A percentile compares a stretch with the other conserved stretches of the same genome.
Conservation (phyloP, 2,113 vertebrate genomes). For the Halcyon senegalensis region DNA sequence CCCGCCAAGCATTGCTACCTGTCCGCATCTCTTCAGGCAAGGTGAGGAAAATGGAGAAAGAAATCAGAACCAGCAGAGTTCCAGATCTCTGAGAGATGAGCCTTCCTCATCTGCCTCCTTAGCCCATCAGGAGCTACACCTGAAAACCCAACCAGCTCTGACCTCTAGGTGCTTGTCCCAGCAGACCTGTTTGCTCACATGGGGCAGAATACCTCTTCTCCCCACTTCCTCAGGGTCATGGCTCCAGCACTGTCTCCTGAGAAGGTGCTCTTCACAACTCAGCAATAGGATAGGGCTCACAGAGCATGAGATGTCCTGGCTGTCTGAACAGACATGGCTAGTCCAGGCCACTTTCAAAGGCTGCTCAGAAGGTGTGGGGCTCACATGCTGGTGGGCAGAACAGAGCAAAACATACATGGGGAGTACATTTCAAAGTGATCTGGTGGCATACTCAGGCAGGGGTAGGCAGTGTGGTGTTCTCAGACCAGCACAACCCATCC, state of each 20-base stretch:
- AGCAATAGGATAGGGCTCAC: rapidly evolving
- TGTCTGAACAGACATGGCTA: rapidly evolving
- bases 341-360: not conserved
- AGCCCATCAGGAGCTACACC: rapidly evolving
- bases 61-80: not conserved
- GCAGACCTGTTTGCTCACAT: not conserved
- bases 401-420: not conserved
- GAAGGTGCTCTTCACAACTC: not conserved
- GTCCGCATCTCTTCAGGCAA: not conserved
- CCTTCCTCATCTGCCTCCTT: not conserved
- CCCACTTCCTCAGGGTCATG: not conserved
- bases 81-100: not conserved
- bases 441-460: not conserved
- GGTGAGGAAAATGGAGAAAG: not conserved
- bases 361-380: not conserved
- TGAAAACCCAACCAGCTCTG: not conserved
- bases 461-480: not conserved
- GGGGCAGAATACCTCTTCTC: not conserved
- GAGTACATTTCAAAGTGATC: not conserved
- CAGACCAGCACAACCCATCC: not conserved
- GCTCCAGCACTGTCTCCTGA: not conserved
- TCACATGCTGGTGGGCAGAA: not conserved
- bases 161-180: not conserved
- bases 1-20: not conserved
- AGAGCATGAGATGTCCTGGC: rapidly evolving